Base-by-base conservation (phyloP, 2,797 vertebrate species). In the Clamator glandarius region DNA sequence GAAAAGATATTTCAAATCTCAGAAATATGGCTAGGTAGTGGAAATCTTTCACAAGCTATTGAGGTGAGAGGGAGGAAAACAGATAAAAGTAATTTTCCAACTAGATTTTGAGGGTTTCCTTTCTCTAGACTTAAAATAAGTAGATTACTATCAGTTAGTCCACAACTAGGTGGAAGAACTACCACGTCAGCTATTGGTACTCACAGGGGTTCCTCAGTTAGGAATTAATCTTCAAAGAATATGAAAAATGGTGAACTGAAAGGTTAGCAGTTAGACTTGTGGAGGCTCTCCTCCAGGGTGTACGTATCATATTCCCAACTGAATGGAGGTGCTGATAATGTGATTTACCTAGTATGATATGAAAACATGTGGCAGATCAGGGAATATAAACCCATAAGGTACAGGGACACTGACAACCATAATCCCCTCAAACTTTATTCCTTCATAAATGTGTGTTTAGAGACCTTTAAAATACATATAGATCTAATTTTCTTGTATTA, bases 401-500 rank as follows among this genome's bases (percentile, higher is more conserved):
- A 64, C 11, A 83, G 26, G 29, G 36, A 55, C 26, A 67, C 9
- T 8, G 69, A 46, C 12, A 85, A 17, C 66, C 8, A 14, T 74
- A 81, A 42, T 3, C 24, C 4, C 18, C 58, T 6, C 33, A 21
- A 52, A 81, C 4, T 77, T 87, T 54, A 57, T 85, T 8, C 58
- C 54, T 87, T 82, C 75, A 42, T 67, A 77, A 87, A 79, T 28
- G 17, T 74, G 82, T 77, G 72, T 85, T 85, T 88, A 78, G 81
- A 92, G 89, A 92, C 64, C 91, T 68, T 77, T 84, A 83, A 93
- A 95, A 85, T 85, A 89, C 58, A 55, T 72, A 68, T 41, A 92
- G 79, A 86, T 79, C 58, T 69, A 87, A 84, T 92, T 96, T 93
- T 82, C 59, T 92, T 48, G 35, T 87, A 81, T 92, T 93, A 75